Base-by-base conservation (phyloP, 2,888 invertebrate species). In the Endotricha flammealis region DNA sequence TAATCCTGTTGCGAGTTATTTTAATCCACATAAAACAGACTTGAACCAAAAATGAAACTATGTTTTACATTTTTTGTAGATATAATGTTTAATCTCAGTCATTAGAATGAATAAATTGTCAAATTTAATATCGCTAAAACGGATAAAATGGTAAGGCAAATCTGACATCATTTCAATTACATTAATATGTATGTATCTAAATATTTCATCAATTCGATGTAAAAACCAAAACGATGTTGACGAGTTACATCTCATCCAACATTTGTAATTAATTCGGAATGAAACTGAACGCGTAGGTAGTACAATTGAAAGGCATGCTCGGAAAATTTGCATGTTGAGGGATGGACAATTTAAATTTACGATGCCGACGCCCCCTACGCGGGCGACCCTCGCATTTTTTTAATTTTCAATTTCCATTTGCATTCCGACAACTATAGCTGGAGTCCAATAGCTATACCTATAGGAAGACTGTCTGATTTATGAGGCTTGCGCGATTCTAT, bases 311-410 rank as follows among this genome's bases (percentile, higher is more conserved):
- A 70, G 67, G 74, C 65, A 73, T 67, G 58, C 56, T 66, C 64
- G 57, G 67, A 66, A 78, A 81, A 85, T 83, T 83, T 82, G 75
- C 83, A 82, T 83, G 74, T 76, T 72, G 72, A 75, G 74, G 76
- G 75, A 74, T 78, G 80, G 77, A 82, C 83, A 80, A 82, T 85
- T 83, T 82, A 80, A 83, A 86, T 85, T 86, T 85, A 83, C 83
- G 85, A 74, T 79, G 78, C 70, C 69, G 48, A 65, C 71, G 60
- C 77, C 82, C 79, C 75, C 70, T 50, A 56, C 47, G 68, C 57
- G 67, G 61, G 55, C 74, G 73, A 79, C 82, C 83, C 82, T 81
- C 80, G 72, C 72, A 60, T 77, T 82, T 83, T 81, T 82, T 81
- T 77, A 79, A 83, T 82, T 85, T 85, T 85, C 83, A 81, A 82